Conservation (phyloP, 2,888 invertebrate species). For the Hipparchia sbordonii region DNA sequence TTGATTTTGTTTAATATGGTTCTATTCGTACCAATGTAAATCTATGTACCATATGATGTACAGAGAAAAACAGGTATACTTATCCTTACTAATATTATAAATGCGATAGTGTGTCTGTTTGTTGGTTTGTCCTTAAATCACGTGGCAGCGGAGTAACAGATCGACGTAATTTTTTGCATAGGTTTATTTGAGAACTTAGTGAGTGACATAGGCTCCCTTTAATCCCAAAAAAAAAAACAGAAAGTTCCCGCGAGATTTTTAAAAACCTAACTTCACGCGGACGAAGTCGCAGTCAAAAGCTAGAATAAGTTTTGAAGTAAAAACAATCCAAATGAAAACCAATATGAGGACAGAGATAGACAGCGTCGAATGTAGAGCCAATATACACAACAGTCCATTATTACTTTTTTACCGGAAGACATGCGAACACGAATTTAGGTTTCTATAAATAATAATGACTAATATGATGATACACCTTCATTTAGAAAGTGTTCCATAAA, state of each 20-base stretch:
- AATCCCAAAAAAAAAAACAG: too few species aligned
- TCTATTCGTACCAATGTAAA: neutral
- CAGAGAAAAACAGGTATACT: neutral
- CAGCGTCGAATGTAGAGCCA: constrained; percentile 8
- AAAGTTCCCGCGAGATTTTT: too few species aligned
- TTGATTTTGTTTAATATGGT: neutral
- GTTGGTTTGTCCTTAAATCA: too few species aligned
- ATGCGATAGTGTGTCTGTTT: too few species aligned
- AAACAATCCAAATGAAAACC: neutral
- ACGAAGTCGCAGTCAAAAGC: too few species aligned
- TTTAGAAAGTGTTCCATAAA: constrained; percentile 61
- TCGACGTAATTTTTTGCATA: too few species aligned
- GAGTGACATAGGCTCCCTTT: too few species aligned
- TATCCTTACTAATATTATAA: neutral
- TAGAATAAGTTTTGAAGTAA: neutral
- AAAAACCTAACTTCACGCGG: too few species aligned
- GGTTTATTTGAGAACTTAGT: too few species aligned
- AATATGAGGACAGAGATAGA: neutral
- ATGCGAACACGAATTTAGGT: constrained; percentile 42
- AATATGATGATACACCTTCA: constrained; percentile 51
- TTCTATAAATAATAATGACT: constrained; percentile 51
- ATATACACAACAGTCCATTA: constrained; percentile 22
- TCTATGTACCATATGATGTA: neutral
- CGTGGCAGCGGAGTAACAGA: too few species aligned
- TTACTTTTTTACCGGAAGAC: constrained; percentile 36